Base-by-base conservation (phyloP, 1,140 invertebrate genomes). In the Ruditapes philippinarum region DNA sequence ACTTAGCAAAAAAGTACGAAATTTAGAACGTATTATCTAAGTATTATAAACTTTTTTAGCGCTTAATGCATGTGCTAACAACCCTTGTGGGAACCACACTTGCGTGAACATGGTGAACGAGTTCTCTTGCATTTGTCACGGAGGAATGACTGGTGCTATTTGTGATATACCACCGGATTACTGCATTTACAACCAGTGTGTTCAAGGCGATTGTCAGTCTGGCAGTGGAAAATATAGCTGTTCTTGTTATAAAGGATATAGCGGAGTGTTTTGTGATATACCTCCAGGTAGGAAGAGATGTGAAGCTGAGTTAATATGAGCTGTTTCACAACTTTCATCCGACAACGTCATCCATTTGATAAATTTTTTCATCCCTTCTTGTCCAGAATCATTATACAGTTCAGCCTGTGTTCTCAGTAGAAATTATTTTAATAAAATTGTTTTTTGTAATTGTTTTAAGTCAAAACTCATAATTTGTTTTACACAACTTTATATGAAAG, bases 111-210 rank as follows among this genome's bases (percentile, higher is more conserved):
- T 25, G 60, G 60, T 65, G 9, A 25, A 57, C 28, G 62, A 33
- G 3, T 83, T 60, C 33, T 36, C 22, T 3, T 83, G 80, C 28
- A 57, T 65, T 22, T 83, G 80, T 65, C 28, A 38, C 9, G n/a
- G 31, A 28, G 80, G 60, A 25, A 42, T 65, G 22, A 65, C 80
- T 25, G 80, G 80, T 25, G 38, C 22, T 17, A 31, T 38, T 28
- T 83, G 80, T 68, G 80, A 83, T 19, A 51, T 65, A 57, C 51
- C 80, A 11, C 80, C 60, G 31, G 40, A 83, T 36, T 51, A 68
- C 54, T 83, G 80, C 68, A n/a, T 40, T 40, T 11, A 38, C 68
- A 31, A 65, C 38, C n/a, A 28, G 28, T 83, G 80, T 38, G 38
- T 22, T 4, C n/a, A 83, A 49, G 80, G 36, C 1, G 22, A 38